Base-by-base conservation (phyloP, 1,140 invertebrate genomes). In the Vanessa atalanta region DNA sequence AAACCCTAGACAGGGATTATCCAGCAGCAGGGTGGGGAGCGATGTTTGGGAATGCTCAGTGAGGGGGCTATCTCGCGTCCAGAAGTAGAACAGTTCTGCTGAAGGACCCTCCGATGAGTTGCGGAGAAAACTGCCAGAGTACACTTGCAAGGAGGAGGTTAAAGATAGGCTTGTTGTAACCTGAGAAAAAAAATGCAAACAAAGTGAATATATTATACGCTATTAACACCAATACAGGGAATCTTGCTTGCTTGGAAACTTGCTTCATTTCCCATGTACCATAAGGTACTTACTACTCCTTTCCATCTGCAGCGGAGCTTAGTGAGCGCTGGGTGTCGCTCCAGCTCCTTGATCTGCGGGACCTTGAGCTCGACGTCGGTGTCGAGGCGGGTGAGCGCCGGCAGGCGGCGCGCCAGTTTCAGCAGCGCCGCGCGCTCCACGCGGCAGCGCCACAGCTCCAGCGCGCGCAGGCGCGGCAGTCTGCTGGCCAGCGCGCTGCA, bases 371-470 rank as follows among this genome's bases (percentile, higher is more conserved):
- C 2, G 1, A 70, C 47, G 20, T 83, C 79, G 0, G 75, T 65
- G 63, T 80, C 77, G 8, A 85, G 61, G 1, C 12, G 12, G 14
- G 51, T 15, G 16, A 80, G 51, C 13, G 14, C n/a, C 0, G 67
- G 68, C 57, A 85, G 57, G 6, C 12, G 47, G 1, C 4, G 26
- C 8, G 76, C 77, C 23, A 81, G 72, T 14, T 43, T 7, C 26
- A 73, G 9, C 0, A 77, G 64, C 1, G 66, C 75, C 0, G 31
- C 43, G 3, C 66, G 12, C 0, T 68, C 51, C 3, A 80, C 12
- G 3, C 14, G 4, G 12, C 70, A 77, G 23, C 70, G 72, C 81
- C 81, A 83, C 14, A 78, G 50, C 55, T 85, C 79, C 1, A 85
- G n/a, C 14, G 26, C 23, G 12, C 66, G 72, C 16, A 85, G 70